These are phyloP conservation scores for Bombus terrestris DNA, from an alignment of 1,140 invertebrate species.

Conservation along the genomic window DNA sequence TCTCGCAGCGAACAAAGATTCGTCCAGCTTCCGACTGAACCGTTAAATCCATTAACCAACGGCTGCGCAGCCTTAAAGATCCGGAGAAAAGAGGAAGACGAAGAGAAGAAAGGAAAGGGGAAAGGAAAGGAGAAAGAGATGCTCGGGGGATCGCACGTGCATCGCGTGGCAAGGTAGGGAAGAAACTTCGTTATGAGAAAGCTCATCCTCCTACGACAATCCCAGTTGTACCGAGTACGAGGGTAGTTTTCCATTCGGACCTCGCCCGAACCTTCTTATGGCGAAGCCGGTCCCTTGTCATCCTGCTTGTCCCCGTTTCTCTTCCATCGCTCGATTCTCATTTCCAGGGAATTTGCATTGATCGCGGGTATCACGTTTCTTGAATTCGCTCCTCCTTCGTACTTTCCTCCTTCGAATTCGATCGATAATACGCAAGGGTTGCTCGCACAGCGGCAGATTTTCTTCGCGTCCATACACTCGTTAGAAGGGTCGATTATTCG, in stretches of 20 bases:
- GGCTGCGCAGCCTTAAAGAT: neutral
- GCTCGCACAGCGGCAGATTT: neutral
- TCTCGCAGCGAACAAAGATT: slow-evolving; percentile 30
- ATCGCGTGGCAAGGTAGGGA: slow-evolving; percentile 55
- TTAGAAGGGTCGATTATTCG: neutral
- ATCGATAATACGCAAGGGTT: neutral
- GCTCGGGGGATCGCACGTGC: slow-evolving; percentile 60
- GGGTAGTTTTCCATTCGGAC: slow-evolving; percentile 53
- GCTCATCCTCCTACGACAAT: slow-evolving; percentile 58
- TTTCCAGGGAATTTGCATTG: slow-evolving; percentile 59
- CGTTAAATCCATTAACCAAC: slow-evolving; percentile 67
- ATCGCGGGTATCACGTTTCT: slow-evolving; percentile 34
- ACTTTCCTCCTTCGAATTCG: neutral
- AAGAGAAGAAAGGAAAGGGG: slow-evolving; percentile 3
- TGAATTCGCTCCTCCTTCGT: neutral
- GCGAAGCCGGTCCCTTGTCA: neutral
- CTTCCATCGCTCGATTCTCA: slow-evolving; percentile 39
- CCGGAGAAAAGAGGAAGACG: neutral
- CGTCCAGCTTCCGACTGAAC: slow-evolving; percentile 48
- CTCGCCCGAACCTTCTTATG: slow-evolving; percentile 19
- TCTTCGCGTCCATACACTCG: too few species aligned
- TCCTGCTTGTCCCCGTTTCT: slow-evolving; percentile 6
- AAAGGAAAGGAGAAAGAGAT: neutral
- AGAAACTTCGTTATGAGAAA: slow-evolving; percentile 68
- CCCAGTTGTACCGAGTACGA: slow-evolving; percentile 15